These are phyloP conservation scores for Tetramorium bicarinatum DNA, from an alignment of 2,888 invertebrate species.

Conservation along the genomic window DNA sequence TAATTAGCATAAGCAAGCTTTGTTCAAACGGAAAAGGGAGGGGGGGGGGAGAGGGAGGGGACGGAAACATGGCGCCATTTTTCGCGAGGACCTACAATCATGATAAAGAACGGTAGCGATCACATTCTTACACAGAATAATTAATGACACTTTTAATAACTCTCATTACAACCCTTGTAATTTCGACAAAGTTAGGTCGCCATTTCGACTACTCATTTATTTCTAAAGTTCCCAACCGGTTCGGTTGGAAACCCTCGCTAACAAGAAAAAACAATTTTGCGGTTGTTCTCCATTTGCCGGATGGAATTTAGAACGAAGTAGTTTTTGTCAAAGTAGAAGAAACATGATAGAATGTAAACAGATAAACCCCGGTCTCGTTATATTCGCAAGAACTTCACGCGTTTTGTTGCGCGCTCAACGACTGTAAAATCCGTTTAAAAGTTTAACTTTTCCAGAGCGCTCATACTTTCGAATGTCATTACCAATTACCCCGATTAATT, in stretches of 20 bases:
- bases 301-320: background rate
- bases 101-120: background rate
- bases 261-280: slow-evolving; percentile 16
- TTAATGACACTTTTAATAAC: slow-evolving; percentile 42
- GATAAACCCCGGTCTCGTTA: slow-evolving; percentile 12
- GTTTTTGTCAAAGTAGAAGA: slow-evolving; percentile 15
- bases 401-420: slow-evolving; percentile 28
- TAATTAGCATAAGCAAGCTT: background rate
- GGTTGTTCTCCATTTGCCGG: background rate
- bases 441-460: slow-evolving; percentile 16
- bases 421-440: slow-evolving; percentile 35
- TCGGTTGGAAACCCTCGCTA: background rate
- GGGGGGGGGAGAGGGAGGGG: too few species aligned
- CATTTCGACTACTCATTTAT: slow-evolving; percentile 22
- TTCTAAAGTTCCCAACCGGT: background rate
- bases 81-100: background rate
- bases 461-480: slow-evolving; percentile 27
- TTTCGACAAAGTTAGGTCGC: slow-evolving; percentile 18
- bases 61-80: background rate
- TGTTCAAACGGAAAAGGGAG: background rate
- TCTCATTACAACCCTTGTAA: slow-evolving; percentile 9
- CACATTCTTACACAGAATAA: slow-evolving; percentile 6
- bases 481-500: slow-evolving; percentile 22
- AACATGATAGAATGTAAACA: background rate
- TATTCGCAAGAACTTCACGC: slow-evolving; percentile 13